A percentile compares a stretch with the other conserved stretches of the same genome.
Conservation (phyloP, 2,797 vertebrate genomes). For the Chloroceryle inda region DNA sequence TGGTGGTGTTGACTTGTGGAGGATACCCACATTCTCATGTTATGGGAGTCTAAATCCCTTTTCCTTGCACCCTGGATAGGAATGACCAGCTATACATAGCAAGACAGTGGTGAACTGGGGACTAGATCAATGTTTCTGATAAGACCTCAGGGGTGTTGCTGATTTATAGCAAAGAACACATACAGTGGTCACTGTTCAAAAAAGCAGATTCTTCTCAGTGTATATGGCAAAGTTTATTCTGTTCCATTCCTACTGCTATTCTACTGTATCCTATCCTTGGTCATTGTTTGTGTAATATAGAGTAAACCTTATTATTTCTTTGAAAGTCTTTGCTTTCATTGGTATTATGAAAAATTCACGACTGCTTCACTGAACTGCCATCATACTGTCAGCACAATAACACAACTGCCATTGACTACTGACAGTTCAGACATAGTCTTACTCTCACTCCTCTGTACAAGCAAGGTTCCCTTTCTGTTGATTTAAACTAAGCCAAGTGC, state of each 20-base stretch:
- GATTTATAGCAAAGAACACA: neutral
- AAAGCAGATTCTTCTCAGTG: neutral
- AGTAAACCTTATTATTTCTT: constrained; percentile 22
- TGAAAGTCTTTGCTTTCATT: constrained; percentile 1
- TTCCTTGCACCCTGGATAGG: too few species aligned
- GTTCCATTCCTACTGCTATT: neutral
- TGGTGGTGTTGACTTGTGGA: too few species aligned
- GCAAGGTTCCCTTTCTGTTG: neutral
- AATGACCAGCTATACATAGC: too few species aligned
- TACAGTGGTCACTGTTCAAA: neutral
- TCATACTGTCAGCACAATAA: constrained; percentile 2
- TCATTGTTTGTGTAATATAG: neutral
- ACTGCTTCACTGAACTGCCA: constrained; percentile 27
- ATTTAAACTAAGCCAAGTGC: constrained; percentile 30
- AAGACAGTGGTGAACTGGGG: too few species aligned
- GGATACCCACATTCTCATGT: too few species aligned
- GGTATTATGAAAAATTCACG: constrained; percentile 12
- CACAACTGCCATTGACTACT: neutral
- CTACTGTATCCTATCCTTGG: neutral
- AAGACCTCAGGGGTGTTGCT: neutral
- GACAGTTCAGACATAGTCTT: neutral
- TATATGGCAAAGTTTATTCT: neutral
- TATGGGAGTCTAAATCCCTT: too few species aligned
- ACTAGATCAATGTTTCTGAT: too few species aligned
- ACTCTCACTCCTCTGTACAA: neutral